Conservation (phyloP, 2,888 invertebrate genomes). For the Vannuccia rotundouncinata region DNA sequence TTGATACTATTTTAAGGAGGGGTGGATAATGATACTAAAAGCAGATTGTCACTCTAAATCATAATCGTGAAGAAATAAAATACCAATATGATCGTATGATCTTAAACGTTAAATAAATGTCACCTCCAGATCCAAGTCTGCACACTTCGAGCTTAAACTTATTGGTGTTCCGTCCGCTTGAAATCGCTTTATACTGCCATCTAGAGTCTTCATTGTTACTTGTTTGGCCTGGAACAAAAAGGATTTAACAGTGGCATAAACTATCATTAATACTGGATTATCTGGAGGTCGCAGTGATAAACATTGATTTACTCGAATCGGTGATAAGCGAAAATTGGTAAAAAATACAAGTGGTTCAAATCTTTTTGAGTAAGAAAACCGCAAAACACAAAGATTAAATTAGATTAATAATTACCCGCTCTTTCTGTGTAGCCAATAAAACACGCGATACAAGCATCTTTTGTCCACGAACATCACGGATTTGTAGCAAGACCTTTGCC, state of each 20-base stretch:
- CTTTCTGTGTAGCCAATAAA: constrained; percentile 63
- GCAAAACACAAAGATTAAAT: background rate
- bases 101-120: background rate
- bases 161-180: constrained; percentile 47
- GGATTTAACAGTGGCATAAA: no score
- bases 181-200: constrained; percentile 49
- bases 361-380: no score
- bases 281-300: no score
- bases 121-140: constrained; percentile 54
- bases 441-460: constrained; percentile 65
- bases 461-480: constrained; percentile 63
- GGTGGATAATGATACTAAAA: no score
- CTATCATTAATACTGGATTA: no score
- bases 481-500: constrained; percentile 59
- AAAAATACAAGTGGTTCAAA: no score
- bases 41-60: no score
- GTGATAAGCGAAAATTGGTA: no score
- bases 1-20: no score
- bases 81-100: no score
- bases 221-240: constrained; percentile 46
- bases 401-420: constrained; percentile 34
- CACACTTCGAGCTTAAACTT: constrained; percentile 49
- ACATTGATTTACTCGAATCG: no score
- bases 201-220: constrained; percentile 50
- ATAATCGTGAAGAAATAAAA: no score